These are phyloP conservation scores for Platycnemis pennipes DNA, from an alignment of 2,888 invertebrate species.

Conservation along the genomic window DNA sequence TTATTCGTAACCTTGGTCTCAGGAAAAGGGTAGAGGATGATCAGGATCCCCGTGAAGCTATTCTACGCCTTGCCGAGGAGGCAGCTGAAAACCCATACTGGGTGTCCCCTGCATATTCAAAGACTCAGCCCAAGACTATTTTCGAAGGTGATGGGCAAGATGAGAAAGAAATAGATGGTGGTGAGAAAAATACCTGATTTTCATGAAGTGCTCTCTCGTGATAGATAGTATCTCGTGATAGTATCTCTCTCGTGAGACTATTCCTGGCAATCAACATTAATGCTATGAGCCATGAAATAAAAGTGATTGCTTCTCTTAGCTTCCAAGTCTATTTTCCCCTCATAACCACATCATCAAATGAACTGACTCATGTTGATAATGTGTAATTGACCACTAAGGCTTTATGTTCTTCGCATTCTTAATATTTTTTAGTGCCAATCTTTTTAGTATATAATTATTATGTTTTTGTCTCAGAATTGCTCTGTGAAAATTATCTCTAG, in stretches of 20 bases:
- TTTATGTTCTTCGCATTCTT: neutral
- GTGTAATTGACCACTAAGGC: neutral
- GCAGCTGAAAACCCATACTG: slow-evolving; percentile 98
- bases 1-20: slow-evolving; percentile 96
- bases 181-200: neutral
- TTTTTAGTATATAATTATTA: neutral
- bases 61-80: slow-evolving; percentile 95
- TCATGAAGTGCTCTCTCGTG: too few species aligned
- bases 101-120: slow-evolving; percentile 95
- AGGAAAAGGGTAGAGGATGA: slow-evolving; percentile 96
- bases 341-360: neutral
- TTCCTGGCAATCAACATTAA: neutral
- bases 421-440: neutral
- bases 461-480: neutral
- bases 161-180: slow-evolving; percentile 79
- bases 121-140: slow-evolving; percentile 92
- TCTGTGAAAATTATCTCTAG: too few species aligned
- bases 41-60: slow-evolving; percentile 95
- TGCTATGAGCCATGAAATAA: neutral
- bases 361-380: neutral
- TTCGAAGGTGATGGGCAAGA: slow-evolving; percentile 82
- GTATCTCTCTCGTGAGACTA: neutral
- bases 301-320: too few species aligned
- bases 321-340: too few species aligned
- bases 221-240: too few species aligned